Evolutionary conservation across 1,140 invertebrate genomes (phyloP).

Genomic region (Drosophila lacteicornis): DNA sequence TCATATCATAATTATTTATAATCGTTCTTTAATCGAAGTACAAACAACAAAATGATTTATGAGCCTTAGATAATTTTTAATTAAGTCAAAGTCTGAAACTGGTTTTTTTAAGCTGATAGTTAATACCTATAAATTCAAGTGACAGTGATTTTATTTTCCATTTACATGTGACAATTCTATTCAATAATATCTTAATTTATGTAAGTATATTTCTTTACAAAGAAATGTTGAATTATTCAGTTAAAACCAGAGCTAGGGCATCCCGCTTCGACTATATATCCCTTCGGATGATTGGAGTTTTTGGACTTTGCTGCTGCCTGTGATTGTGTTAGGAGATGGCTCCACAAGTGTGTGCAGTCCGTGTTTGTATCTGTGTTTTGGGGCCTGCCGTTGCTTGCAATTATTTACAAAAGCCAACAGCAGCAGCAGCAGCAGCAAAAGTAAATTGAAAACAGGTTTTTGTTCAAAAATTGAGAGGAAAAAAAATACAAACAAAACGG

Average conservation of each 20-base stretch:
- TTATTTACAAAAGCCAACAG: conserved; percentile 76
- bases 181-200: conserved; percentile 11
- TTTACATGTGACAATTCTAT: conserved; percentile 1
- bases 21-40: not conserved
- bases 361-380: conserved; percentile 54
- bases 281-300: conserved; percentile 42
- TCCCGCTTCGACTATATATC: conserved; percentile 17
- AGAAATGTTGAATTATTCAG: too few species aligned
- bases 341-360: conserved; percentile 20
- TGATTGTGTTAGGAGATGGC: conserved; percentile 34
- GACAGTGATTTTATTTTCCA: conserved; percentile 5
- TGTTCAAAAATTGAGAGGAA: conserved; percentile 62
- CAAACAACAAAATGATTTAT: conserved; percentile 4
- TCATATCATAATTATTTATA: not conserved
- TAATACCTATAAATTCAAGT: not conserved
- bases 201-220: not conserved
- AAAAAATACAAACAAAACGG: conserved; percentile 16
- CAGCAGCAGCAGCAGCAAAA: conserved; percentile 62
- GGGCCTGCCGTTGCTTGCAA: conserved; percentile 71
- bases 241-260: not conserved
- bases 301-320: conserved; percentile 42
- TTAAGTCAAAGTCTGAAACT: not conserved
- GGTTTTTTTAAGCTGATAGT: conserved; percentile 5
- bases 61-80: conserved; percentile 5
- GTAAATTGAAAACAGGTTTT: conserved; percentile 80